phyloP scores from a whole-genome alignment of 2,888 invertebrate genomes.

The Podotricha telesiphe region DNA sequence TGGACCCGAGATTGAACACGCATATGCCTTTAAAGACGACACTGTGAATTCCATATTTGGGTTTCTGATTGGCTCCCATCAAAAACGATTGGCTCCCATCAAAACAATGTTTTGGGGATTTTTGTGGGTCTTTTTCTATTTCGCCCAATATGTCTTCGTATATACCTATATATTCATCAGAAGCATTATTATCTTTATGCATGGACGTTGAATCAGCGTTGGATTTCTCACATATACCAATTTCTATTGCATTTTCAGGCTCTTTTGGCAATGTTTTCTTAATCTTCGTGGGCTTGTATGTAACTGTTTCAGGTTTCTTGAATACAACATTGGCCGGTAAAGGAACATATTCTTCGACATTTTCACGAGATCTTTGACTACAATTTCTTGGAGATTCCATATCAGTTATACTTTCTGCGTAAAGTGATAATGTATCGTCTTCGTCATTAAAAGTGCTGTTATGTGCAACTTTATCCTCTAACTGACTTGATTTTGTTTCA shows the following conservation, averaged over 20 bases:
- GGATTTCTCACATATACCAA: conserved; percentile 60
- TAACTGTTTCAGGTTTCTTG: conserved; percentile 42
- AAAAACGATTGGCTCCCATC: conserved; percentile 42
- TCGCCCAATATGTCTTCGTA: conserved; percentile 33
- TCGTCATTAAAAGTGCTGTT: conserved; percentile 54
- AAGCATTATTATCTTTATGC: conserved; percentile 47
- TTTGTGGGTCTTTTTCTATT: background rate
- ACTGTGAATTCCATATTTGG: conserved; percentile 45
- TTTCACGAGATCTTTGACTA: conserved; percentile 27
- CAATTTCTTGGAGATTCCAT: conserved; percentile 57
- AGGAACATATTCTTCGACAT: conserved; percentile 60
- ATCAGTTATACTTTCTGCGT: conserved; percentile 70
- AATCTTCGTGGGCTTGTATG: conserved; percentile 59
- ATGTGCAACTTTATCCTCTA: background rate
- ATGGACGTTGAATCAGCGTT: conserved; percentile 67
- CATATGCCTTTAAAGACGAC: conserved; percentile 57
- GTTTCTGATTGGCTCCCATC: conserved; percentile 44
- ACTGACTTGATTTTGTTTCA: background rate
- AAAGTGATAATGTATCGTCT: conserved; percentile 70
- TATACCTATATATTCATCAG: conserved; percentile 15
- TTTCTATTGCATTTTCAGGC: conserved; percentile 36
- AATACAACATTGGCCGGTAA: conserved; percentile 43
- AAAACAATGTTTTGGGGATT: conserved; percentile 29
- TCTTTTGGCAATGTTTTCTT: conserved; percentile 14
- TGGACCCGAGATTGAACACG: conserved; percentile 55